Evolutionary conservation across 1,140 invertebrate genomes (phyloP).

Genomic region (Papilio dardanus): DNA sequence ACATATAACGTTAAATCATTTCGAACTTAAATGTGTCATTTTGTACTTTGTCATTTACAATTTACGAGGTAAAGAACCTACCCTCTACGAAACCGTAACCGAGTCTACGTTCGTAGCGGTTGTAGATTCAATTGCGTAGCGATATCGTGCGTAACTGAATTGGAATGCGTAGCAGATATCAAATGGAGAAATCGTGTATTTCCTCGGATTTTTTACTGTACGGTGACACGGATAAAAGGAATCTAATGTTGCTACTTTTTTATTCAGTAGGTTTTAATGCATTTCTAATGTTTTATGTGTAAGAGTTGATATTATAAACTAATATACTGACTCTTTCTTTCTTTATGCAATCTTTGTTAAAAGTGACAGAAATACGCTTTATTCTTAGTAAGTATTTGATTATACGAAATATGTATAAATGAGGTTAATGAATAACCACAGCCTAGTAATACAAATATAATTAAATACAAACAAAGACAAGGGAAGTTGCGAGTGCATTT

Average conservation of each 20-base stretch:
- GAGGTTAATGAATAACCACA: too few species aligned
- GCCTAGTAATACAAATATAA: too few species aligned
- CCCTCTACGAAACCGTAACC: constrained; percentile 1
- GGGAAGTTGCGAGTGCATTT: background rate
- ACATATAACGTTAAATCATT: too few species aligned
- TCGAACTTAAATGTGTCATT: background rate
- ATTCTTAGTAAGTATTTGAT: too few species aligned
- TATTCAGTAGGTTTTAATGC: background rate
- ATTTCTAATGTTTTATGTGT: background rate
- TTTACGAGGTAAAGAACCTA: background rate
- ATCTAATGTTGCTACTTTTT: background rate
- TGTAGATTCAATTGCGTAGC: constrained; percentile 20
- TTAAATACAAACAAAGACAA: background rate
- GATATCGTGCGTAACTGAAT: constrained; percentile 10
- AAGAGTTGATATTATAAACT: background rate
- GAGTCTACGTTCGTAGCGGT: background rate
- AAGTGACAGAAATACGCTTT: too few species aligned
- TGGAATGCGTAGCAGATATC: constrained; percentile 18
- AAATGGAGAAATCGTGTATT: constrained; percentile 14
- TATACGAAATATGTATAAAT: too few species aligned
- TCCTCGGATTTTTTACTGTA: constrained; percentile 9
- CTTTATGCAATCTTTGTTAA: too few species aligned
- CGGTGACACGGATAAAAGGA: background rate
- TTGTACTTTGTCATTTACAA: background rate
- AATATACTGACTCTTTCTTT: background rate